Conservation (phyloP, 2,888 invertebrate species). For the Drosophila birchii region DNA sequence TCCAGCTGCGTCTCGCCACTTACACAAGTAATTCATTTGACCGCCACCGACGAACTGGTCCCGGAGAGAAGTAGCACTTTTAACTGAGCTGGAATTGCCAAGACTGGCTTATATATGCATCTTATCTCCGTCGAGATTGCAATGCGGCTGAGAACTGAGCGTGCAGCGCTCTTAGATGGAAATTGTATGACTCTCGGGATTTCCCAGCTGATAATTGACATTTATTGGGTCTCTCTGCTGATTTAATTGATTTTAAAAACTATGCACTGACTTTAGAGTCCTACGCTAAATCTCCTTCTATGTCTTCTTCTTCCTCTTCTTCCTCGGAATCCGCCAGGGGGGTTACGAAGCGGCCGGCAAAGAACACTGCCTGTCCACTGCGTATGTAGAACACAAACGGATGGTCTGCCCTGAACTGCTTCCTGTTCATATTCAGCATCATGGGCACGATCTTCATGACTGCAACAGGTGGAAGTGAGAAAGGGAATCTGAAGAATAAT, state of each 20-base stretch:
- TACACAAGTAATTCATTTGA: constrained; percentile 34
- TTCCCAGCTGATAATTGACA: constrained; percentile 13
- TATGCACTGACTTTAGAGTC: background rate
- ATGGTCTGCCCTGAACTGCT: constrained; percentile 79
- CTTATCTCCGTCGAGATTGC: constrained; percentile 4
- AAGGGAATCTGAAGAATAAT: background rate
- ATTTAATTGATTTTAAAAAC: background rate
- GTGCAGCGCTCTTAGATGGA: constrained; percentile 12
- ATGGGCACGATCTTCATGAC: constrained; percentile 78
- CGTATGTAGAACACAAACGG: constrained; percentile 82
- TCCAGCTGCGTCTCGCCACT: constrained; percentile 4
- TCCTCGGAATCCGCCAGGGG: background rate
- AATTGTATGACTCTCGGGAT: constrained; percentile 21
- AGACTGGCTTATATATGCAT: constrained; percentile 20
- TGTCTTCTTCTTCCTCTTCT: background rate
- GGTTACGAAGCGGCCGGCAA: constrained; percentile 69
- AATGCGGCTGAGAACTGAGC: constrained; percentile 12
- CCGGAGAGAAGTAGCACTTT: constrained; percentile 12
- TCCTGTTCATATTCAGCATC: constrained; percentile 74
- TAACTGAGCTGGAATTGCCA: constrained; percentile 18
- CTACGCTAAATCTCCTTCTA: background rate
- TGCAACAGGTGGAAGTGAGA: constrained; percentile 39
- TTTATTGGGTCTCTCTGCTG: constrained; percentile 20
- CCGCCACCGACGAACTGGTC: constrained; percentile 13
- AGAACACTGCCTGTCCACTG: constrained; percentile 67